Evolutionary conservation across 2,113 vertebrate genomes (phyloP).

Genomic region (Pelvicachromis taeniatus): DNA sequence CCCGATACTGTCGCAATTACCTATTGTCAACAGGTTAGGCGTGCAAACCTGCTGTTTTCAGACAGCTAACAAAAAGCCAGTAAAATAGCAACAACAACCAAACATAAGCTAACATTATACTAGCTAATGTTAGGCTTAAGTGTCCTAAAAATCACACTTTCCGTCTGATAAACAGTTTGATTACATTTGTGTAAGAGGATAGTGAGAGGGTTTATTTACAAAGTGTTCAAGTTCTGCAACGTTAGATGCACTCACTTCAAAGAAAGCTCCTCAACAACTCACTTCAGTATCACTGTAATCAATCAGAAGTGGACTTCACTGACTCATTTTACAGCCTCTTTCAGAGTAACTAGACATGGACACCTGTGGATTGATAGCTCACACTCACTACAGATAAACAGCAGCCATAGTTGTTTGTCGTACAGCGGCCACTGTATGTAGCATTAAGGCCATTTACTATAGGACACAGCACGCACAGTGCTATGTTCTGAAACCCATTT

Average conservation of each 20-base stretch:
- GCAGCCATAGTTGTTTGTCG: too few relatives aligned
- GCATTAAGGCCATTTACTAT: too few relatives aligned
- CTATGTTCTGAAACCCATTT: too few relatives aligned
- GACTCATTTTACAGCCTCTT: too few relatives aligned
- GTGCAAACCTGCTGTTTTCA: neutral
- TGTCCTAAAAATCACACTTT: neutral
- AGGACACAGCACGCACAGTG: too few relatives aligned
- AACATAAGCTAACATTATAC: neutral
- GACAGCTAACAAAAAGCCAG: neutral
- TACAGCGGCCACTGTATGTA: too few relatives aligned
- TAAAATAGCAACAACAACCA: neutral
- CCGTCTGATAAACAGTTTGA: neutral
- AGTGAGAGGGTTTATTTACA: neutral
- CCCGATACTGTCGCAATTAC: neutral
- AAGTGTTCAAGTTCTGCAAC: neutral
- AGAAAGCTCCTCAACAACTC: neutral
- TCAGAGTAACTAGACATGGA: too few relatives aligned
- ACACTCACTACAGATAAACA: too few relatives aligned
- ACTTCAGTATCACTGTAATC: too few relatives aligned
- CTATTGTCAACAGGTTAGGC: neutral
- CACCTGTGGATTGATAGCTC: too few relatives aligned
- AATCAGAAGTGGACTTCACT: too few relatives aligned
- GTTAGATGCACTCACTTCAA: neutral
- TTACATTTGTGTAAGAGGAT: neutral
- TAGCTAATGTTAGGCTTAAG: neutral